Evolutionary conservation across 2,888 invertebrate species (phyloP).

Genomic region (Tipula vernalis): DNA sequence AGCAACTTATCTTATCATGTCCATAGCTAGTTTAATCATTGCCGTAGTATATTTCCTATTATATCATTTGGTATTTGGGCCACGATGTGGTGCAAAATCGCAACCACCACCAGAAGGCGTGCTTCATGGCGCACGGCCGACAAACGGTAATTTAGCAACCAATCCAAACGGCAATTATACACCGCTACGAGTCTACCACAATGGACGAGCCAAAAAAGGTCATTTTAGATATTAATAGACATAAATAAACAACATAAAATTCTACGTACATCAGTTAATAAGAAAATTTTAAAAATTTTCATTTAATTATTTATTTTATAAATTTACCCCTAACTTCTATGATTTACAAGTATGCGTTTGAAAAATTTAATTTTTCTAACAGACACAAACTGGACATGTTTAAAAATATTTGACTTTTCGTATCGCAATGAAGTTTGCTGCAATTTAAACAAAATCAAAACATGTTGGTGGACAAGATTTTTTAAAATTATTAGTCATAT

Average conservation of each 20-base stretch:
- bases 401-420: background rate
- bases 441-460: background rate
- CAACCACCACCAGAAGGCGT: slow-evolving; percentile 49
- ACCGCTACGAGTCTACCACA: slow-evolving; percentile 68
- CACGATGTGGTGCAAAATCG: slow-evolving; percentile 55
- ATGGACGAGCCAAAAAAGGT: slow-evolving; percentile 65
- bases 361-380: background rate
- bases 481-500: background rate
- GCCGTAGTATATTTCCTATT: slow-evolving; percentile 56
- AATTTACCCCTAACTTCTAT: background rate
- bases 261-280: background rate
- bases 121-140: slow-evolving; percentile 26
- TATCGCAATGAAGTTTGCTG: background rate
- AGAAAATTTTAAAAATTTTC: background rate
- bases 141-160: slow-evolving; percentile 36
- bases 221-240: slow-evolving; percentile 59
- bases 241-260: background rate
- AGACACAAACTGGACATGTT: background rate
- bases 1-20: slow-evolving; percentile 49
- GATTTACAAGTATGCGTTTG: background rate
- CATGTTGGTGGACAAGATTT: background rate
- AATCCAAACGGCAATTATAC: slow-evolving; percentile 58
- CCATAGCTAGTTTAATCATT: slow-evolving; percentile 48
- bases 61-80: slow-evolving; percentile 63
- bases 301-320: background rate